Conservation (phyloP, 2,797 vertebrate genomes). For the Squalus acanthias region DNA sequence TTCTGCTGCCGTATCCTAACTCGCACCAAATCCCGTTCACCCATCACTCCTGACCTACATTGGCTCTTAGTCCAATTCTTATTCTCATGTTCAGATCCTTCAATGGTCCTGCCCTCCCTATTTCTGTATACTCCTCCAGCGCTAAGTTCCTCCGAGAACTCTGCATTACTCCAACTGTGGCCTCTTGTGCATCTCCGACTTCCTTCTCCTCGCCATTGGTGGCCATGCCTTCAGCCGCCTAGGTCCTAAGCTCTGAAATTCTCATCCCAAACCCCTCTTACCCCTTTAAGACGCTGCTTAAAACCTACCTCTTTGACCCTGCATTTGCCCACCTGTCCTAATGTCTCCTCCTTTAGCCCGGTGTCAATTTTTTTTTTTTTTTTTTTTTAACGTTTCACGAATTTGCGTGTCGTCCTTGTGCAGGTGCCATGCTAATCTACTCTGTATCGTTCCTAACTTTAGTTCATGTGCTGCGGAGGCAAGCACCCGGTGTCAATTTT, state of each 20-base stretch:
- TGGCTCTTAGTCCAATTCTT: background rate
- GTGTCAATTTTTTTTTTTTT: no score
- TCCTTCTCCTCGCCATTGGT: background rate
- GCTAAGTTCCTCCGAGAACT: background rate
- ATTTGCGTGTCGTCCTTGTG: no score
- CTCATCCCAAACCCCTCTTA: background rate
- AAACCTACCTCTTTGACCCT: background rate
- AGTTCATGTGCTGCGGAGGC: no score
- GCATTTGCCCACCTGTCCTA: background rate
- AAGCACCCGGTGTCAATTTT: no score
- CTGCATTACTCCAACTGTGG: background rate
- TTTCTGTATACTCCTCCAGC: background rate
- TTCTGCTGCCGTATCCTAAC: background rate
- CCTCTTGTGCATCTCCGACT: background rate
- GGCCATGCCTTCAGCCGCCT: background rate
- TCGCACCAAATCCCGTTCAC: background rate
- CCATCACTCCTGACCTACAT: background rate
- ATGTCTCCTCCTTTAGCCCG: no score
- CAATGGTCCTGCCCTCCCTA: background rate
- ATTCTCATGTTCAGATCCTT: background rate
- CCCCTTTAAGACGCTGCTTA: background rate
- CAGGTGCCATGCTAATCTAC: no score
- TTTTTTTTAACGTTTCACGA: no score
- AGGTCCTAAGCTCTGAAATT: background rate
- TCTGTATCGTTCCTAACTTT: no score